Conservation (phyloP, 1,140 invertebrate genomes). For the Melanaphis sacchari region DNA sequence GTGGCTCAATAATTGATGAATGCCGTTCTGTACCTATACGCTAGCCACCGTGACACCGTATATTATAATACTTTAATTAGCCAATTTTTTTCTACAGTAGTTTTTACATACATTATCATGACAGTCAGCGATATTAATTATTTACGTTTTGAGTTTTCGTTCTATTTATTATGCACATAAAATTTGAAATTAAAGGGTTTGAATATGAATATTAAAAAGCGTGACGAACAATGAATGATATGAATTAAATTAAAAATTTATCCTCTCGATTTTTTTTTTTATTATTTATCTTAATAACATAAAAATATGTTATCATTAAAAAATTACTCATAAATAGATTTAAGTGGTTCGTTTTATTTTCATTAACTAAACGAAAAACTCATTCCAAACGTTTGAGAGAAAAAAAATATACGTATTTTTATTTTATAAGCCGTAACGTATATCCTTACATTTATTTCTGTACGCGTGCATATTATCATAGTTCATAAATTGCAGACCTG, state of each 20-base stretch:
- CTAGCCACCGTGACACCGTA: neutral
- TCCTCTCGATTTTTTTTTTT: neutral
- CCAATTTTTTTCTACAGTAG: neutral
- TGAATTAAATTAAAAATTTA: neutral
- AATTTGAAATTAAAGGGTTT: neutral
- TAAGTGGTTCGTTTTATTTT: neutral
- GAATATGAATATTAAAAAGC: slow-evolving; percentile 43
- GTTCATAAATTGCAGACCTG: neutral
- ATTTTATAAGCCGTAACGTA: neutral
- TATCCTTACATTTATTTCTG: neutral
- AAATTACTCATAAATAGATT: neutral
- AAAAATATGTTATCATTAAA: neutral
- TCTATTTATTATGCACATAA: neutral
- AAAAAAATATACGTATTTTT: neutral
- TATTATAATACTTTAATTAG: neutral
- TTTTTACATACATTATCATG: neutral
- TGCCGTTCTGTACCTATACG: neutral
- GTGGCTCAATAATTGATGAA: neutral
- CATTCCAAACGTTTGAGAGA: neutral
- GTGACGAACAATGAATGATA: slow-evolving; percentile 28
- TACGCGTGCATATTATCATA: neutral
- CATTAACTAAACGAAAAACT: neutral
- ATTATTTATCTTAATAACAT: neutral
- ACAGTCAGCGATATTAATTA: neutral
- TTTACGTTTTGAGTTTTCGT: slow-evolving; percentile 3